Conservation (phyloP, 2,113 vertebrate genomes). For the Leptobrachium leishanense region DNA sequence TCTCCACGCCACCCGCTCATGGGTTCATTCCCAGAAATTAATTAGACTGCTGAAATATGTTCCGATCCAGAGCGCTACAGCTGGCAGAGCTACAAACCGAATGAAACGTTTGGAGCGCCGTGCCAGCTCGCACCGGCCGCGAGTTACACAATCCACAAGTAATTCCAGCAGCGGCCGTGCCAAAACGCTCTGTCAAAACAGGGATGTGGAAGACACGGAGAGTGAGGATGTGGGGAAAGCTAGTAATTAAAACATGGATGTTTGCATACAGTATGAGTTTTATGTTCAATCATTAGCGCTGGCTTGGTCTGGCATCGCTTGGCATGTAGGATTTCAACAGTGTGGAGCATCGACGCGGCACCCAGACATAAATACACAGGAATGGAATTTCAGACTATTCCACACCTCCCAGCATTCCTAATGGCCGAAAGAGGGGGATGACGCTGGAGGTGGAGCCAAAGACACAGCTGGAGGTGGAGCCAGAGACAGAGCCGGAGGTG, state of each 20-base stretch:
- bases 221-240: not conserved
- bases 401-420: too few species aligned
- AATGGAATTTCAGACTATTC: too few species aligned
- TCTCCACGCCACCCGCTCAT: not conserved
- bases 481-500: too few species aligned
- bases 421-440: too few species aligned
- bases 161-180: not conserved
- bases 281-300: not conserved
- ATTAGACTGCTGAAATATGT: conserved; percentile 6
- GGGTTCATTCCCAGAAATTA: conserved; percentile 5
- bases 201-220: conserved; percentile 19
- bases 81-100: not conserved
- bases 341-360: not conserved
- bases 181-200: conserved; percentile 28
- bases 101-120: not conserved
- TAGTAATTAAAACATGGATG: conserved; percentile 2
- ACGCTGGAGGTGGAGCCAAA: too few species aligned
- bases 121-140: not conserved
- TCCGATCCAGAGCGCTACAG: not conserved
- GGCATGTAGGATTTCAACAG: not conserved
- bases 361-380: not conserved
- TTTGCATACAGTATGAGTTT: conserved; percentile 8
- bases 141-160: conserved; percentile 2
- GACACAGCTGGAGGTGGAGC: too few species aligned
- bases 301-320: not conserved